Conservation (phyloP, 2,888 invertebrate genomes). For the Ommatoiulus sabulosus region DNA sequence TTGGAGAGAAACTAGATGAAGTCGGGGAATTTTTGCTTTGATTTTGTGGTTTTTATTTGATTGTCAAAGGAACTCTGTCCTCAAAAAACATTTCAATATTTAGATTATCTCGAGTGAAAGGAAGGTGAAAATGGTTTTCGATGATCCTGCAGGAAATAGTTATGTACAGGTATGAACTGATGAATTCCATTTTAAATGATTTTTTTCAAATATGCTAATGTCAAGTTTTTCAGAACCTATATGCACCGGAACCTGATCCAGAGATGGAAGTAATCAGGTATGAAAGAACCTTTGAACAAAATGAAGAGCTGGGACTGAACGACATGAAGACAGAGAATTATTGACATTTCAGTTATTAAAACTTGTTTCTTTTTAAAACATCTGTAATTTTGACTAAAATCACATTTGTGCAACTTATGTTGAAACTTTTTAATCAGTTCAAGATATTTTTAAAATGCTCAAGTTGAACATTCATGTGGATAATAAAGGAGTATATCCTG, state of each 20-base stretch:
- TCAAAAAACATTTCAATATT: not conserved
- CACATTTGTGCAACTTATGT: not conserved
- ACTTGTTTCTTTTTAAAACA: not conserved
- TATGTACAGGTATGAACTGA: constrained; percentile 78
- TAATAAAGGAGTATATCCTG: not conserved
- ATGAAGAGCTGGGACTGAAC: constrained; percentile 94
- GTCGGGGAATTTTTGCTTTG: constrained; percentile 63
- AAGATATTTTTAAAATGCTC: not conserved
- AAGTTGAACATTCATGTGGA: constrained; percentile 15
- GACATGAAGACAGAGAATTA: constrained; percentile 96
- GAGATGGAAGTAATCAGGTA: constrained; percentile 82
- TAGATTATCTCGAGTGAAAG: constrained; percentile 74
- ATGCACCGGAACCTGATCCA: constrained; percentile 76
- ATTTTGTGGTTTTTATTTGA: not conserved
- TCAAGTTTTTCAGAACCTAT: constrained; percentile 74
- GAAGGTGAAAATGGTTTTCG: constrained; percentile 81
- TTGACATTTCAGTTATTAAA: constrained; percentile 60
- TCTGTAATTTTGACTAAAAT: not conserved
- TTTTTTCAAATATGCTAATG: not conserved
- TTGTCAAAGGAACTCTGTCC: not conserved
- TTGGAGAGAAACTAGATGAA: constrained; percentile 77
- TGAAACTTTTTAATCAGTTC: constrained; percentile 1
- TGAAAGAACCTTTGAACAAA: constrained; percentile 87
- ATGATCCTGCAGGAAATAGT: constrained; percentile 98
- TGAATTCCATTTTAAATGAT: not conserved